Conservation (phyloP, 2,797 vertebrate species). For the Arrhamphus sclerolepis region DNA sequence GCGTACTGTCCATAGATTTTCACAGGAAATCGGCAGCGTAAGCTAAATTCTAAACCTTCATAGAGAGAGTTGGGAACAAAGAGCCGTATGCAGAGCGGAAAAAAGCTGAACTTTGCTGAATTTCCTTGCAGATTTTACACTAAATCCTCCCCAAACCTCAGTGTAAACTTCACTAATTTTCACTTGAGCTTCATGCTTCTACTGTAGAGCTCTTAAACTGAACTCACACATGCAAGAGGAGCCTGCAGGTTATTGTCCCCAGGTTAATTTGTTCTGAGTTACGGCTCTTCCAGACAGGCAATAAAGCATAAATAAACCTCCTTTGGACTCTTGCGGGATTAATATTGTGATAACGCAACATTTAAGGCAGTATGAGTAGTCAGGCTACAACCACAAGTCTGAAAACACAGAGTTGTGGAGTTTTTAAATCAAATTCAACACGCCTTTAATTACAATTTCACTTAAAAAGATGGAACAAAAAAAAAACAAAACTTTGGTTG, state of each 20-base stretch:
- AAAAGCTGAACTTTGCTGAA: neutral
- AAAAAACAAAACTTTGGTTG: too few species aligned
- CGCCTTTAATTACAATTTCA: too few species aligned
- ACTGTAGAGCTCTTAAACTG: neutral
- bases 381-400: too few species aligned
- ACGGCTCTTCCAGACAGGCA: slow-evolving; percentile 30
- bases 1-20: slow-evolving; percentile 55
- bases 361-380: neutral
- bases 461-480: too few species aligned
- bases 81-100: neutral
- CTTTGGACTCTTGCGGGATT: slow-evolving; percentile 10
- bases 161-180: too few species aligned
- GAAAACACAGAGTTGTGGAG: too few species aligned
- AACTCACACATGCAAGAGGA: neutral
- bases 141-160: slow-evolving; percentile 1
- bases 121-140: neutral
- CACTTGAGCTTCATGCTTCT: too few species aligned
- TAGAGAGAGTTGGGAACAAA: neutral
- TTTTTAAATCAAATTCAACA: too few species aligned
- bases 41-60: slow-evolving; percentile 26
- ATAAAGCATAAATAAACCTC: slow-evolving; percentile 43
- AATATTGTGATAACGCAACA: slow-evolving; percentile 20
- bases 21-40: slow-evolving; percentile 20
- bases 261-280: slow-evolving; percentile 52
- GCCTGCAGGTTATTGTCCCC: slow-evolving; percentile 14